A percentile compares a stretch with the other conserved stretches of the same genome.
phyloP scores from a whole-genome alignment of 1,140 invertebrate species.

The Drosophila triauraria region DNA sequence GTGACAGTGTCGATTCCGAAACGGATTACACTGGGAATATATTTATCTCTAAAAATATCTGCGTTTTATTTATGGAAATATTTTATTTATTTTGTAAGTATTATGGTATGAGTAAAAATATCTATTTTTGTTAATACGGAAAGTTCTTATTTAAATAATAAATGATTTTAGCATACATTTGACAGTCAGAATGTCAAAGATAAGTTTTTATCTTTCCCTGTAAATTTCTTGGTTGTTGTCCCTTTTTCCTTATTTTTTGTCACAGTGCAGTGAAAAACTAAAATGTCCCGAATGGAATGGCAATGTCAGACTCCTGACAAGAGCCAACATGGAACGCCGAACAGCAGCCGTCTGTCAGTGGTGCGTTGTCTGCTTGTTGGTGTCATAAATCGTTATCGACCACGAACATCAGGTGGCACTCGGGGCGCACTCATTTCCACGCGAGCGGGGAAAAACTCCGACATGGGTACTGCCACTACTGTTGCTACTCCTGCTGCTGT shows the following conservation, averaged over 20 bases:
- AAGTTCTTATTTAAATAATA: too few relatives aligned
- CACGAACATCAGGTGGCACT: constrained; percentile 83
- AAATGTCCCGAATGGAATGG: constrained; percentile 46
- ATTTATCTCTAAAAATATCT: background rate
- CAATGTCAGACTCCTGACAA: constrained; percentile 65
- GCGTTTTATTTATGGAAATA: background rate
- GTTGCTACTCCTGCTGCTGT: constrained; percentile 6
- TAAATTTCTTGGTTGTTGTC: background rate
- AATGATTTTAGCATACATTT: background rate
- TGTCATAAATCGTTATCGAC: constrained; percentile 85
- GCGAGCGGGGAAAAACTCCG: constrained; percentile 22
- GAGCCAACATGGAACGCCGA: constrained; percentile 29
- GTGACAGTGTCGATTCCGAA: constrained; percentile 47
- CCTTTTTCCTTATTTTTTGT: background rate
- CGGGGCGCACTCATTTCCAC: constrained; percentile 65
- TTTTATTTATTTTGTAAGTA: background rate
- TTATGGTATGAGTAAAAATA: background rate
- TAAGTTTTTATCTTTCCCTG: background rate
- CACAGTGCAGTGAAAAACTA: constrained; percentile 25
- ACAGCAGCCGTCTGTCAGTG: constrained; percentile 51
- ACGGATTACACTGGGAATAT: constrained; percentile 36
- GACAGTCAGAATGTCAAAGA: background rate
- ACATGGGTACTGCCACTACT: constrained; percentile 1
- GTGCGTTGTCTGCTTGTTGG: constrained; percentile 55
- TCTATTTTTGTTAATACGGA: background rate